These are phyloP conservation scores for Dendrolimus houi DNA, from an alignment of 2,888 invertebrate genomes.

Conservation along the genomic window DNA sequence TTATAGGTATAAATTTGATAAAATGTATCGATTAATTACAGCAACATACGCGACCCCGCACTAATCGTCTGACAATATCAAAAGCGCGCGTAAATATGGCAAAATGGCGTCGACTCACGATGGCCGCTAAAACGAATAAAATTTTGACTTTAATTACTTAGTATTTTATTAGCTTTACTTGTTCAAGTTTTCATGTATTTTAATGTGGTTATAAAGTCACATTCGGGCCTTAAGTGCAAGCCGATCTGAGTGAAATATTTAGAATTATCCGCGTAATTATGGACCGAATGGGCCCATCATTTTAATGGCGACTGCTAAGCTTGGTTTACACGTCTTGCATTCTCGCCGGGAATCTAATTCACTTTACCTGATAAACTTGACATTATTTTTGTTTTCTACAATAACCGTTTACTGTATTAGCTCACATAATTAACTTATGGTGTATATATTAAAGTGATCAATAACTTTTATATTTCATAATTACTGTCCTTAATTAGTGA, in stretches of 20 bases:
- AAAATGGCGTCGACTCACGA: constrained; percentile 1
- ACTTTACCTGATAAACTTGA: no score
- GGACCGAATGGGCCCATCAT: background rate
- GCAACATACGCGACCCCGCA: background rate
- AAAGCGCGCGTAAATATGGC: constrained; percentile 3
- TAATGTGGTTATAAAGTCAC: background rate
- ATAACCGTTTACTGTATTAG: no score
- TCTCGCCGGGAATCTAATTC: no score
- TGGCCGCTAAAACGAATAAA: constrained; percentile 1
- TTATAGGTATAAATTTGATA: no score
- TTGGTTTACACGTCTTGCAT: no score
- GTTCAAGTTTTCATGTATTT: background rate
- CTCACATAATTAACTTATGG: no score
- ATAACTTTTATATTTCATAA: no score
- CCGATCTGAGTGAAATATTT: background rate
- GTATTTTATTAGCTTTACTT: background rate
- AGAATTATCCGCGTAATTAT: background rate
- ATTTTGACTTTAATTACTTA: background rate
- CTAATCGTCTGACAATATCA: constrained; percentile 1
- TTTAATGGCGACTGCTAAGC: background rate
- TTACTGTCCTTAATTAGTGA: no score
- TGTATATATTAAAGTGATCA: no score
- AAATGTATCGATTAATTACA: no score
- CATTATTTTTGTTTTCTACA: no score
- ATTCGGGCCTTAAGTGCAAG: background rate